Conservation (phyloP, 1,140 invertebrate genomes). For the Maconellicoccus hirsutus region DNA sequence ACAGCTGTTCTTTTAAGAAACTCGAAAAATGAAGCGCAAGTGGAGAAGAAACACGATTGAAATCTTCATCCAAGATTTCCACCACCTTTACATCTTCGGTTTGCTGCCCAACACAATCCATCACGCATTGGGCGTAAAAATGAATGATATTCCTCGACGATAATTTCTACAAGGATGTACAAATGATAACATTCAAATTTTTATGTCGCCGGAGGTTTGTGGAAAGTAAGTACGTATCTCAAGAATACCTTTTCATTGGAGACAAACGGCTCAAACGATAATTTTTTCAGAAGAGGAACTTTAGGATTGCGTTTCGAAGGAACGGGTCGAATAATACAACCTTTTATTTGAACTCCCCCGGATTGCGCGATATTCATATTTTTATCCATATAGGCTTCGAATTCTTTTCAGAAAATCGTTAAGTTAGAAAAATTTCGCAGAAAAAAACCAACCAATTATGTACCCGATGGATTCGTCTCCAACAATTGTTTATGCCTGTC, state of each 20-base stretch:
- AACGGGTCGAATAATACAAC: not conserved
- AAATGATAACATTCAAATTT: not conserved
- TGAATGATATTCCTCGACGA: not conserved
- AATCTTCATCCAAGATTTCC: not conserved
- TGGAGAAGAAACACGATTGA: not conserved
- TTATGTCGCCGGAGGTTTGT: not conserved
- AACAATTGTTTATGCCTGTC: conserved; percentile 44
- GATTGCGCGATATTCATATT: not conserved
- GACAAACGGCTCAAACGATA: not conserved
- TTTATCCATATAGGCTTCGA: not conserved
- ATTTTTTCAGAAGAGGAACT: not conserved
- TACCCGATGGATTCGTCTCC: conserved; percentile 29
- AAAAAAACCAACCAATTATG: not conserved
- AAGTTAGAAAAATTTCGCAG: not conserved
- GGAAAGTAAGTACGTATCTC: no score
- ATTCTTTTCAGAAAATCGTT: not conserved
- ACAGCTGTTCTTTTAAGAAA: not conserved
- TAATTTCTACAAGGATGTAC: not conserved
- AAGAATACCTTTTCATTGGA: not conserved
- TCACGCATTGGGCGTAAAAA: not conserved
- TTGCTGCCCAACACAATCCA: not conserved
- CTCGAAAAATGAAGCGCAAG: not conserved
- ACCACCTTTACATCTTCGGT: not conserved
- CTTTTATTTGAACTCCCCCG: not conserved
- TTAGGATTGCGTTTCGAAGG: not conserved